Percentiles rank a stretch among this genome's conserved stretches.
Conservation (phyloP, 2,888 invertebrate genomes). For the Drosophila anomalipes region DNA sequence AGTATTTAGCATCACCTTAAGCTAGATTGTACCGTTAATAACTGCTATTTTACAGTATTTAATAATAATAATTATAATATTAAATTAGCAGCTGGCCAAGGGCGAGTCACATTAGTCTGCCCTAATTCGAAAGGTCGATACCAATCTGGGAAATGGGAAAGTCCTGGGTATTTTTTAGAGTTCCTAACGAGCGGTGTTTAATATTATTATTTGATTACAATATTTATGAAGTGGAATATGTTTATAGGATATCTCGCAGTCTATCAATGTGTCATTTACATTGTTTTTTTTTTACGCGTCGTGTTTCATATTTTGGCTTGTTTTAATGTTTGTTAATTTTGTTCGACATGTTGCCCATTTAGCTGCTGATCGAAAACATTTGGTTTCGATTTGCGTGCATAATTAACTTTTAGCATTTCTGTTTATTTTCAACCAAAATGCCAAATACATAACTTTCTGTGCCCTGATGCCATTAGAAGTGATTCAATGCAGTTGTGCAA, state of each 20-base stretch:
- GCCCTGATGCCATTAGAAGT: not conserved
- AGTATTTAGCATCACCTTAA: too few species aligned
- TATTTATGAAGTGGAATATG: not conserved
- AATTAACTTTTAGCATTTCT: conserved; percentile 68
- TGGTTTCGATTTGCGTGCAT: conserved; percentile 79
- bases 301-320: conserved; percentile 50
- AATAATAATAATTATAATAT: too few species aligned
- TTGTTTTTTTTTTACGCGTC: conserved; percentile 29
- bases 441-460: not conserved
- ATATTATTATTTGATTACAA: not conserved
- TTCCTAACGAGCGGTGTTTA: too few species aligned
- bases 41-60: too few species aligned
- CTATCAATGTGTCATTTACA: not conserved
- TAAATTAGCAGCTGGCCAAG: too few species aligned
- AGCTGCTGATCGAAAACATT: conserved; percentile 80
- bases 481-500: not conserved
- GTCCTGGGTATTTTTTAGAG: too few species aligned
- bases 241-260: not conserved
- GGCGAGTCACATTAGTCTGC: too few species aligned
- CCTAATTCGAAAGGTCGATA: too few species aligned
- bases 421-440: not conserved
- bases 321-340: conserved; percentile 62
- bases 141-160: too few species aligned
- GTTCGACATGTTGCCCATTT: conserved; percentile 53
- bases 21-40: too few species aligned